Evolutionary conservation across 2,888 invertebrate species (phyloP).

Genomic region (Cheiracanthium punctorium): DNA sequence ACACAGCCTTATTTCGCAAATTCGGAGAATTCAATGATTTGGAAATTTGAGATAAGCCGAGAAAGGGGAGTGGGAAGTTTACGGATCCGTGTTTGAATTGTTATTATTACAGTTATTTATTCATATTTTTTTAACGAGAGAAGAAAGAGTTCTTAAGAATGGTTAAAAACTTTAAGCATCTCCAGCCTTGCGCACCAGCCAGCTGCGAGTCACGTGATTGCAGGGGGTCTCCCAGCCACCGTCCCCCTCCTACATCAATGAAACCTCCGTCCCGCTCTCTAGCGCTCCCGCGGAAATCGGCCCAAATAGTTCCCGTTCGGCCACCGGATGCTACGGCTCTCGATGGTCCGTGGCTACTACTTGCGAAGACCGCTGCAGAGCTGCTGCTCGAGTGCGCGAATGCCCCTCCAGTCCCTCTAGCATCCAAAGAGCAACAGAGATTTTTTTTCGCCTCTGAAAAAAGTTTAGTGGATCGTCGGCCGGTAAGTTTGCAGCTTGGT

Average conservation of each 20-base stretch:
- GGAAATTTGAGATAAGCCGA: too few species aligned
- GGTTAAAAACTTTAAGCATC: slow-evolving; percentile 43
- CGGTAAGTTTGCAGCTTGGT: not conserved
- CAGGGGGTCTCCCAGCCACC: slow-evolving; percentile 34
- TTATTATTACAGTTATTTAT: too few species aligned
- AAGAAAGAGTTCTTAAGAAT: slow-evolving; percentile 8
- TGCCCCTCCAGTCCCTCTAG: not conserved
- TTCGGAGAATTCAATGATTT: too few species aligned
- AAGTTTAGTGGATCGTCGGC: not conserved
- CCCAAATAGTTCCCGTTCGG: not conserved
- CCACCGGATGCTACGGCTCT: not conserved
- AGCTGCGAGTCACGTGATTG: slow-evolving; percentile 42
- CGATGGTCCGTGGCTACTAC: not conserved
- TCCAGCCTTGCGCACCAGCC: slow-evolving; percentile 29
- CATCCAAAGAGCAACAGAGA: too few species aligned
- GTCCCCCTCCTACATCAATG: slow-evolving; percentile 48
- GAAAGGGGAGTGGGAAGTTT: too few species aligned
- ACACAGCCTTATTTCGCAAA: too few species aligned
- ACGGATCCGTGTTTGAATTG: too few species aligned
- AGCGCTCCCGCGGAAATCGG: not conserved
- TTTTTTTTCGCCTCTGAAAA: too few species aligned
- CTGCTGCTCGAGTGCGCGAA: not conserved
- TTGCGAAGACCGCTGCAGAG: not conserved
- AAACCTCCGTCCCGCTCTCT: slow-evolving; percentile 39
- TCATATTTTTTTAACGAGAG: too few species aligned